Base-by-base conservation (phyloP, 2,888 invertebrate species). In the Aphidius colemani region DNA sequence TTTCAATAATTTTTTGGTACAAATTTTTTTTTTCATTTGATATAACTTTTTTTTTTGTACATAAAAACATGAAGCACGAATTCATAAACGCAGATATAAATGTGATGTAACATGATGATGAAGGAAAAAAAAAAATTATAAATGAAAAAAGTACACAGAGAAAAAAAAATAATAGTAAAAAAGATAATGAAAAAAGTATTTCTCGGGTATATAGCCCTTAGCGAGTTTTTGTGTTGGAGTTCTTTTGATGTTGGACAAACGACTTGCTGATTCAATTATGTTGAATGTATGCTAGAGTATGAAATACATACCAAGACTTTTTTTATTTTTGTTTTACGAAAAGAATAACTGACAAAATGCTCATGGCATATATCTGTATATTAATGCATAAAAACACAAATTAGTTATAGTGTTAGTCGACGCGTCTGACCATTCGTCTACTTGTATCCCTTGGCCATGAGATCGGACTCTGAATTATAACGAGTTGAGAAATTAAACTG, bases 221-320 rank as follows among this genome's bases (percentile, higher is more conserved):
- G 57, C 3, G 5, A 30, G 30, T 30, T 30, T 30, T 30, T 30
- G 30, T 46, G 46, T n/a, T 9, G 46, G n/a, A 57, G 57, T 40
- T 18, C 57, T 57, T 57, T 57, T 57, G 57, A 57, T 57, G 57
- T 57, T 57, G 40, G 18, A 57, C 57, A 57, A 57, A 57, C 30
- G 57, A 46, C 18, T 39, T 40, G 44, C 40, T 57, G 57, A 57
- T 57, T 40, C 57, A 57, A 57, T 57, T 57, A 57, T 57, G 57
- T 45, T 45, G 30, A 30, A 30, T 30, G 30, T 5, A 30, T 30
- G 30, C 5, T 30, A 5, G 30, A 4, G 30, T 30, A 30, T 30
- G 30, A 30, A 30, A 30, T 30, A 30, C 30, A 30, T 9, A 49
- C 10, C 1, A n/a, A 11, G 2, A 11, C n/a, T 13, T 49, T 49